Evolutionary conservation across 2,888 invertebrate genomes (phyloP), one percentile per base, ranked within the genome.

Genomic region (Plutella xylostella): DNA sequence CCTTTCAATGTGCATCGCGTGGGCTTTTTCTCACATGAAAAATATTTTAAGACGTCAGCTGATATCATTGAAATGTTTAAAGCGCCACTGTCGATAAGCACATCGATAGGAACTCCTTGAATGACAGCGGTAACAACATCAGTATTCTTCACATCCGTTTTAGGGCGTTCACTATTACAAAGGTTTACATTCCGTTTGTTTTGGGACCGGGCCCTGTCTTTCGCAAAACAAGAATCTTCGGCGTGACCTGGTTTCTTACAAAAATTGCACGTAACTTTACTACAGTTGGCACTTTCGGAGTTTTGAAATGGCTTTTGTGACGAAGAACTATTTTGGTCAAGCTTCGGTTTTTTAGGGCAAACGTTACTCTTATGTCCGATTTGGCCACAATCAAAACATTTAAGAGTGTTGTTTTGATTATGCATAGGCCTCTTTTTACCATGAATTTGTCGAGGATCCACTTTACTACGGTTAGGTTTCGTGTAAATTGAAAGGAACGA

Each of bases 1-100:
- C 55, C 55, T 12, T 45, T 45, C 12, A 56, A 35, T 3, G 50
- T 18, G 1, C 48, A 30, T 42, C 42, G 46, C 3, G 47, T 19
- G 1, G 53, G 53, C n/a, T 42, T 49, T 2, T 39, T 42, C 11
- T 20, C 2, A 31, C 53, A 51, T 1, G 45, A 6, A 35, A 55
- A 49, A 45, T 55, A 48, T 33, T 53, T 55, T 1, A 51, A n/a
- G 1, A 53, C 28, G 9, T 34, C 22, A 2, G 4, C 20, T 5
- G 47, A 48, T 7, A 50, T 46, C 1, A 50, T 19, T 0, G 50
- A 50, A 14, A 37, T 14, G 6, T 9, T n/a, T n/a, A n/a, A 20
- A 7, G 48, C 38, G 1, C 48, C 50, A 14, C 46, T 50, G 34
- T 50, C 50, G 9, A 50, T 48, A 2, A 51, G 20, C 1, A 48